phyloP scores from a whole-genome alignment of 2,888 invertebrate genomes.

The Zaprionus obscuricornis region DNA sequence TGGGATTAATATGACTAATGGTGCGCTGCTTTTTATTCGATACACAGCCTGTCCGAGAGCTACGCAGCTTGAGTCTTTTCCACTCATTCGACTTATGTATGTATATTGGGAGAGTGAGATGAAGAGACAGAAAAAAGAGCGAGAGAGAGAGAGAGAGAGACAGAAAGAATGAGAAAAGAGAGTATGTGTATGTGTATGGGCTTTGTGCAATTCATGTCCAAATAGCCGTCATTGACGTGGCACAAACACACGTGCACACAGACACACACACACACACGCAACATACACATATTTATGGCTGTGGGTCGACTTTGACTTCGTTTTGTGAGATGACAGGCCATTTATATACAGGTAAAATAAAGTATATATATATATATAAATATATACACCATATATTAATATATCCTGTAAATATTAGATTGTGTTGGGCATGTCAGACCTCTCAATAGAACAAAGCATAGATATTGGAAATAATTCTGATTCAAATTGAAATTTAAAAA shows the following conservation, averaged over 20 bases:
- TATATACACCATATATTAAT: neutral
- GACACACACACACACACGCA: conserved; percentile 5
- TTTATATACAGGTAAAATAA: conserved; percentile 41
- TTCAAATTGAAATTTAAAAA: too few relatives aligned
- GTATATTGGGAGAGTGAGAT: too few relatives aligned
- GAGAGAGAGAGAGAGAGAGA: too few relatives aligned
- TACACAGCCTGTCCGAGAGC: conserved; percentile 30
- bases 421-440: neutral
- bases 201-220: conserved; percentile 70
- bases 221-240: conserved; percentile 45
- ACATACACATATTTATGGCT: conserved; percentile 57
- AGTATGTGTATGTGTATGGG: conserved; percentile 19
- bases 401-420: neutral
- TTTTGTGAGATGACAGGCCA: conserved; percentile 69
- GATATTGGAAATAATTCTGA: too few relatives aligned
- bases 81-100: conserved; percentile 1
- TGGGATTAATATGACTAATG: conserved; percentile 79
- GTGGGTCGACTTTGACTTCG: conserved; percentile 40
- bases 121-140: too few relatives aligned
- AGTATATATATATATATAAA: conserved; percentile 17
- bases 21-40: conserved; percentile 63
- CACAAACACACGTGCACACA: conserved; percentile 12
- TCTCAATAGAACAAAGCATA: too few relatives aligned
- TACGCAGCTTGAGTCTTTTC: conserved; percentile 9
- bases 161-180: too few relatives aligned